phyloP scores from a whole-genome alignment of 2,113 vertebrate genomes.

The Collichthys lucidus region DNA sequence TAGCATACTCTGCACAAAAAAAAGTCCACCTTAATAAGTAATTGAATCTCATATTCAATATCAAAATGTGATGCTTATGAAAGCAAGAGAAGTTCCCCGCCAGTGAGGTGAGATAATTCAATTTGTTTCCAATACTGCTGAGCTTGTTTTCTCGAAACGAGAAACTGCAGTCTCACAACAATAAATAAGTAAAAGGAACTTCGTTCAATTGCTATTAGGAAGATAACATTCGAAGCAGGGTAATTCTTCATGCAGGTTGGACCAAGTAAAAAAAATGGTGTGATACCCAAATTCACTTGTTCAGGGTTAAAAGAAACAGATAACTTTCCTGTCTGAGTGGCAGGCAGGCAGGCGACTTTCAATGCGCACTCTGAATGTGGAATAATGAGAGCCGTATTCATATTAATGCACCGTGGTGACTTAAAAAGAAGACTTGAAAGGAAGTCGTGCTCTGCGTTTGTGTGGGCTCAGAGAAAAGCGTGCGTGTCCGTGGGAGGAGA shows the following conservation, averaged over 20 bases:
- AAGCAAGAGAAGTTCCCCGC: background rate
- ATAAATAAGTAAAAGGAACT: background rate
- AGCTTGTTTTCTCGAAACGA: conserved; percentile 8
- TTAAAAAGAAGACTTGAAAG: conserved; percentile 57
- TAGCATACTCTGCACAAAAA: background rate
- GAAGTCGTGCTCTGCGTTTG: conserved; percentile 31
- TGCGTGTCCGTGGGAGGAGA: conserved; percentile 37
- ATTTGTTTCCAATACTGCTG: conserved; percentile 18
- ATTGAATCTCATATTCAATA: background rate
- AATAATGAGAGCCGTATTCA: conserved; percentile 54
- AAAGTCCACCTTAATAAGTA: background rate
- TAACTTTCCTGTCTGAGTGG: conserved; percentile 7
- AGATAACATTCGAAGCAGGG: background rate
- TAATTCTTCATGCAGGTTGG: background rate
- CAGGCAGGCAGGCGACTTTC: conserved; percentile 25
- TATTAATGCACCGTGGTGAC: conserved; percentile 34
- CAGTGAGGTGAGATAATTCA: background rate
- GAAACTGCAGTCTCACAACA: background rate
- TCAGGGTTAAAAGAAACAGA: background rate
- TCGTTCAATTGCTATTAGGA: background rate
- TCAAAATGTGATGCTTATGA: conserved; percentile 7
- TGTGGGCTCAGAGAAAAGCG: conserved; percentile 32
- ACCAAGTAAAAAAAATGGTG: background rate
- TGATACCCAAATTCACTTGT: background rate
- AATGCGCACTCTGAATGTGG: conserved; percentile 22